These are phyloP conservation scores for Tetraneura akinire DNA, from an alignment of 1,140 invertebrate species.

Conservation along the genomic window DNA sequence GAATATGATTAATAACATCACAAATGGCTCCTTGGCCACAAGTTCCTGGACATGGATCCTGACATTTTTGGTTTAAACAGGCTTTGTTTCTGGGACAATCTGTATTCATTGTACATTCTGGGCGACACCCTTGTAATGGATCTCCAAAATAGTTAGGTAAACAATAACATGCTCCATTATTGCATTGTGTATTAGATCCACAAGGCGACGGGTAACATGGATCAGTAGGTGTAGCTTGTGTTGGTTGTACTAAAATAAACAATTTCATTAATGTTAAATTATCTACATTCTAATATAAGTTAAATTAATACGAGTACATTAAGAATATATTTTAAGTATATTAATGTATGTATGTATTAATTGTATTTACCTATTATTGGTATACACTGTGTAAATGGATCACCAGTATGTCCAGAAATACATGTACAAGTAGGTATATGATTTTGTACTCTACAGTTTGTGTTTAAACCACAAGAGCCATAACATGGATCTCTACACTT, in stretches of 20 bases:
- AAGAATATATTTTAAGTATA: conserved; percentile 6
- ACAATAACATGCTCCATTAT: conserved; percentile 74
- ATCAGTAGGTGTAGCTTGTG: conserved; percentile 58
- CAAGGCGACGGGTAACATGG: conserved; percentile 80
- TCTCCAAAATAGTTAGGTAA: conserved; percentile 74
- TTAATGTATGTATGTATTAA: no score
- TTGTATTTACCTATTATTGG: conserved; percentile 54
- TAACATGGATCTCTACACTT: conserved; percentile 73
- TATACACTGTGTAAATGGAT: conserved; percentile 64
- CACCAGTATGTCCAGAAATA: conserved; percentile 65
- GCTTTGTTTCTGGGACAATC: conserved; percentile 77
- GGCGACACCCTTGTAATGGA: conserved; percentile 69
- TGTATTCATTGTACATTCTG: conserved; percentile 81
- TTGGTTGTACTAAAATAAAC: conserved; percentile 40
- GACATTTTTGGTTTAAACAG: conserved; percentile 76
- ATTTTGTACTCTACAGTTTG: conserved; percentile 74
- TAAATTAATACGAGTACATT: neutral
- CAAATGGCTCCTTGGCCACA: conserved; percentile 77
- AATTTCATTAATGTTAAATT: neutral
- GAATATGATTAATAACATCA: conserved; percentile 70
- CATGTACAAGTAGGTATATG: conserved; percentile 76
- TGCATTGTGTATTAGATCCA: conserved; percentile 73
- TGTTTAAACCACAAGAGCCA: conserved; percentile 70
- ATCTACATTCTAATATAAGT: neutral
- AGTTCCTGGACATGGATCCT: conserved; percentile 76